A percentile compares a stretch with the other conserved stretches of the same genome.
phyloP scores from a whole-genome alignment of 2,797 vertebrate species.

The Cirrhinus mrigala region DNA sequence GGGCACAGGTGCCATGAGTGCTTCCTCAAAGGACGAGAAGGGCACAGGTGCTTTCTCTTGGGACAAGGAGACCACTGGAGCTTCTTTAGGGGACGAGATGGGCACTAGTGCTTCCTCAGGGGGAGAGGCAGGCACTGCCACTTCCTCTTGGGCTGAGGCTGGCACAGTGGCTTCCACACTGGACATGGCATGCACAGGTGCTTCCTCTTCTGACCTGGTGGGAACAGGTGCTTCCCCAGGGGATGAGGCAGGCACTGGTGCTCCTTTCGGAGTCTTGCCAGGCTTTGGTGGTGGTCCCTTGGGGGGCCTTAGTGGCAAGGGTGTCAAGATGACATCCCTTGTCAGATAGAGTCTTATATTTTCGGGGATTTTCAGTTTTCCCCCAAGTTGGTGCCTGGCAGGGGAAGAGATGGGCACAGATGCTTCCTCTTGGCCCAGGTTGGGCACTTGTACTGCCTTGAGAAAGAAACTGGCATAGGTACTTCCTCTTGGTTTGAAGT shows the following conservation, averaged over 20 bases:
- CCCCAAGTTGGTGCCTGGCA: neutral
- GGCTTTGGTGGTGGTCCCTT: neutral
- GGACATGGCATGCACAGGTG: no score
- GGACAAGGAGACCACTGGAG: neutral
- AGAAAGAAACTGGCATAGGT: neutral
- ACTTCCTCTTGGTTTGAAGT: no score
- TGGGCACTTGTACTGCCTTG: neutral
- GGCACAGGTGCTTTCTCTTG: neutral
- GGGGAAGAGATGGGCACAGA: neutral
- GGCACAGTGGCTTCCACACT: neutral
- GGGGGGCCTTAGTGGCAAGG: neutral
- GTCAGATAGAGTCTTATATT: neutral
- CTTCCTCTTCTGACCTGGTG: no score
- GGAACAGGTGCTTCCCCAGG: neutral
- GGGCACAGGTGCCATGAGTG: neutral
- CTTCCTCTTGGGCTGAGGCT: neutral
- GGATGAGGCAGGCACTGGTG: neutral
- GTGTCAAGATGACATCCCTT: neutral
- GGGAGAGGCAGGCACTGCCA: neutral
- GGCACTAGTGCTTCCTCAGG: no score
- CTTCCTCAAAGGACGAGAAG: neutral
- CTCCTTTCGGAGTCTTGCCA: neutral
- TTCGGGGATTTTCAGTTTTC: neutral
- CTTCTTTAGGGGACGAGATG: neutral
- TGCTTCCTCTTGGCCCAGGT: neutral